Conservation (phyloP, 1,140 invertebrate genomes). For the Ctenoplectra terminalis region DNA sequence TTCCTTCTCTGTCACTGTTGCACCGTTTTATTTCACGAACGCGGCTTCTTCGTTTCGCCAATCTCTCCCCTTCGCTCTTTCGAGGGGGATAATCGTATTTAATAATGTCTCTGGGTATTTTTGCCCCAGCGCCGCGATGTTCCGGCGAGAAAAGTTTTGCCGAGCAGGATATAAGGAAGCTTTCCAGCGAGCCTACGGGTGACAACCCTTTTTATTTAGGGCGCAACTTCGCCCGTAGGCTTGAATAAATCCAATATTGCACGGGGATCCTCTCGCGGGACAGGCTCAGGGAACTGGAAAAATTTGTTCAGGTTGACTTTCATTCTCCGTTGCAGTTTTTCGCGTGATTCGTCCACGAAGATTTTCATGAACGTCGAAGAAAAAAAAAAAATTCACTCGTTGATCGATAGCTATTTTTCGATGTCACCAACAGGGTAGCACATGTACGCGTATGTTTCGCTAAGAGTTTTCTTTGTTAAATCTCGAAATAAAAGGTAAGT, state of each 20-base stretch:
- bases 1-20: not conserved
- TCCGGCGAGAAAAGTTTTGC: slow-evolving; percentile 67
- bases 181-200: slow-evolving; percentile 44
- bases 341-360: not conserved
- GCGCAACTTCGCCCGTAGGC: slow-evolving; percentile 73
- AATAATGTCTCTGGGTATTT: slow-evolving; percentile 81
- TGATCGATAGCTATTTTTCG: not conserved
- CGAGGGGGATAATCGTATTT: slow-evolving; percentile 80
- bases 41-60: not conserved
- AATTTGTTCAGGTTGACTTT: slow-evolving; percentile 42
- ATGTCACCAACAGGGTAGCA: no score
- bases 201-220: slow-evolving; percentile 83
- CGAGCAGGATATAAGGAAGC: slow-evolving; percentile 43
- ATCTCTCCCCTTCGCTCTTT: not conserved
- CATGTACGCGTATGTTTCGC: no score
- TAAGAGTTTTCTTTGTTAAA: slow-evolving; percentile 1
- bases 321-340: slow-evolving; percentile 21
- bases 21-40: slow-evolving; percentile 1
- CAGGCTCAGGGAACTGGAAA: slow-evolving; percentile 29
- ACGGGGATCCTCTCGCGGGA: slow-evolving; percentile 49
- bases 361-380: not conserved
- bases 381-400: not conserved
- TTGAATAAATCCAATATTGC: slow-evolving; percentile 82
- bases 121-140: slow-evolving; percentile 68
- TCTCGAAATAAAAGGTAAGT: slow-evolving; percentile 42